Conservation (phyloP, 2,888 invertebrate genomes). For the Tenodera sinensis region DNA sequence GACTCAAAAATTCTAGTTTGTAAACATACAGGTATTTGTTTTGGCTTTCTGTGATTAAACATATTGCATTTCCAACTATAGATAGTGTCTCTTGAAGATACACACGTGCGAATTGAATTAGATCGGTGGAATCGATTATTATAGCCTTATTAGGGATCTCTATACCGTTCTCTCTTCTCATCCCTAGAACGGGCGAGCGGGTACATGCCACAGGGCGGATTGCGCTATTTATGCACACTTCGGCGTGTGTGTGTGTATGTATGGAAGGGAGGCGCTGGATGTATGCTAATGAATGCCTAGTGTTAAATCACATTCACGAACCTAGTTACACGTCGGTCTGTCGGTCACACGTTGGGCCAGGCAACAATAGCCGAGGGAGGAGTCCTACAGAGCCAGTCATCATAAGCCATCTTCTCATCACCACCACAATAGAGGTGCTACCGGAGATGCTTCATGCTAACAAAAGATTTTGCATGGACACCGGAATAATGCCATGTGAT, state of each 20-base stretch:
- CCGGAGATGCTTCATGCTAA: not conserved
- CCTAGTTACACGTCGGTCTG: constrained; percentile 8
- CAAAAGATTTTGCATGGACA: not conserved
- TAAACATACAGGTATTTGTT: no score
- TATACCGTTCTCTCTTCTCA: not conserved
- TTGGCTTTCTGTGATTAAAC: no score
- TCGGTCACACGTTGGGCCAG: constrained; percentile 2
- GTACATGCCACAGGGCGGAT: not conserved
- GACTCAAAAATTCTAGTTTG: no score
- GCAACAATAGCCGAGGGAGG: not conserved
- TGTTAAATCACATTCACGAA: constrained; percentile 3
- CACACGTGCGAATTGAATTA: not conserved
- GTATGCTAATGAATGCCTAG: constrained; percentile 6
- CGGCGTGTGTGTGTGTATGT: not conserved
- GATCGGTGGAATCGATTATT: not conserved
- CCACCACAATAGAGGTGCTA: not conserved
- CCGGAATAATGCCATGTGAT: not conserved
- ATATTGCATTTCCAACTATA: no score
- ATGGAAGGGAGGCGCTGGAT: not conserved
- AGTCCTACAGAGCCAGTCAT: not conserved
- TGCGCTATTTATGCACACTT: not conserved
- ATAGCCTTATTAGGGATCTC: not conserved
- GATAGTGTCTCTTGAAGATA: not conserved
- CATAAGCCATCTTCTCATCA: not conserved
- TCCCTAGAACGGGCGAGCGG: not conserved